Conservation (phyloP, 2,113 vertebrate genomes). For the Mystacornis crossleyi region DNA sequence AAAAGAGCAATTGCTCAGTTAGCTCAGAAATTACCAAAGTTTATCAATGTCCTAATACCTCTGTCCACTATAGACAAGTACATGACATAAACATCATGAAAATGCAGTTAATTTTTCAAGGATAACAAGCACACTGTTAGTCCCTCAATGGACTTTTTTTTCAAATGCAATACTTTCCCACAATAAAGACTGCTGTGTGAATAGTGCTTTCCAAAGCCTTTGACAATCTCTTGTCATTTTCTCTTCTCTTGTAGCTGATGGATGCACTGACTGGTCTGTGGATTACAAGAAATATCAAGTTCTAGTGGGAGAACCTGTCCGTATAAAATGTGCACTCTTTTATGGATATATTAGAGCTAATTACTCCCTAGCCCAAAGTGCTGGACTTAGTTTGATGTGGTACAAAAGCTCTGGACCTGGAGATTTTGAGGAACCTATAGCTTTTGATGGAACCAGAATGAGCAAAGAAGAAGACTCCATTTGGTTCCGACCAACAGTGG, state of each 20-base stretch:
- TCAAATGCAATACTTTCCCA: neutral
- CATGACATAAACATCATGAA: neutral
- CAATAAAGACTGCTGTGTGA: neutral
- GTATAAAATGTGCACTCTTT: conserved; percentile 98
- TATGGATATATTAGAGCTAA: conserved; percentile 99
- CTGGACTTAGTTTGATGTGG: conserved; percentile 99
- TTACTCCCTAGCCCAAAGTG: conserved; percentile 94
- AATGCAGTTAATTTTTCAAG: neutral
- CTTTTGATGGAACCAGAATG: conserved; percentile 95
- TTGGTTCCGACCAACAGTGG: conserved; percentile 95
- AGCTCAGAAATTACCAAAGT: neutral
- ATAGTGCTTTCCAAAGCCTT: neutral
- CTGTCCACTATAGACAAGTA: neutral
- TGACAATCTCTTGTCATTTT: conserved; percentile 20
- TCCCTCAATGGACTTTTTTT: neutral
- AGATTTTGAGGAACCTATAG: conserved; percentile 98
- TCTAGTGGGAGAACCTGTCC: conserved; percentile 94
- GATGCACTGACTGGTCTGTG: conserved; percentile 98
- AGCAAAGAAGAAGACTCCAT: conserved; percentile 99
- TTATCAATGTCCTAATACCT: neutral
- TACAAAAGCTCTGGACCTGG: conserved; percentile 96
- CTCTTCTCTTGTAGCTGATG: conserved; percentile 85
- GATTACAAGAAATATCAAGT: conserved; percentile 99
- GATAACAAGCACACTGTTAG: neutral
- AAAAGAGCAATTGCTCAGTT: neutral